These are phyloP conservation scores for Drepana falcataria DNA, from an alignment of 2,888 invertebrate genomes.

Conservation along the genomic window DNA sequence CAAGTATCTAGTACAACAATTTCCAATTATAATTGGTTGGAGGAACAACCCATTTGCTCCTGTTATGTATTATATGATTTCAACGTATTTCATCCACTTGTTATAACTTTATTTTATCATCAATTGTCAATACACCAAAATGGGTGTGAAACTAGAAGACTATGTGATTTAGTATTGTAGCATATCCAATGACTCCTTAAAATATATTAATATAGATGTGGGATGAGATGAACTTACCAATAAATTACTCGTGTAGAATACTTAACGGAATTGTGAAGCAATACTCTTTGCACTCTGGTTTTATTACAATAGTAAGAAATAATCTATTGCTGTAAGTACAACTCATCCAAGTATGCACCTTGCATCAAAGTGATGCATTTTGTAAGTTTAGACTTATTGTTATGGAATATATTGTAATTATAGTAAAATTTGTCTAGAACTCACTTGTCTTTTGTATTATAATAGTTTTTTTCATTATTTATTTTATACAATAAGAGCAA, in stretches of 20 bases:
- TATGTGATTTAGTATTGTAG: constrained; percentile 53
- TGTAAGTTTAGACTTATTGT: constrained; percentile 36
- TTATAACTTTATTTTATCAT: not conserved
- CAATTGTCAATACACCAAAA: constrained; percentile 11
- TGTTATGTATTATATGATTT: too few relatives aligned
- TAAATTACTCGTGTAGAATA: constrained; percentile 7
- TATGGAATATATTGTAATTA: constrained; percentile 26
- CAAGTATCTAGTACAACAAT: not conserved
- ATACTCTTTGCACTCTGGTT: constrained; percentile 2
- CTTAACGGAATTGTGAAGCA: constrained; percentile 8
- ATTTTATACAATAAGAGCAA: too few relatives aligned
- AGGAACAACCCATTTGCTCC: too few relatives aligned
- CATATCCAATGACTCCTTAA: constrained; percentile 40
- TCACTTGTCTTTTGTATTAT: constrained; percentile 17
- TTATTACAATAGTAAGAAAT: constrained; percentile 6
- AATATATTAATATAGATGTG: constrained; percentile 30
- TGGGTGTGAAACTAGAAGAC: constrained; percentile 34
- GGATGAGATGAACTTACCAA: constrained; percentile 49
- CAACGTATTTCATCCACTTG: too few relatives aligned
- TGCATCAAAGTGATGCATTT: constrained; percentile 52
- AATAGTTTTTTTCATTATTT: too few relatives aligned
- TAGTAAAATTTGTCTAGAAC: constrained; percentile 32
- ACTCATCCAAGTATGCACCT: constrained; percentile 36
- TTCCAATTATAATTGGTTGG: constrained; percentile 1
- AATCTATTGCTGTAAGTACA: constrained; percentile 31